Conservation (phyloP, 2,113 vertebrate genomes). For the Motacilla alba region DNA sequence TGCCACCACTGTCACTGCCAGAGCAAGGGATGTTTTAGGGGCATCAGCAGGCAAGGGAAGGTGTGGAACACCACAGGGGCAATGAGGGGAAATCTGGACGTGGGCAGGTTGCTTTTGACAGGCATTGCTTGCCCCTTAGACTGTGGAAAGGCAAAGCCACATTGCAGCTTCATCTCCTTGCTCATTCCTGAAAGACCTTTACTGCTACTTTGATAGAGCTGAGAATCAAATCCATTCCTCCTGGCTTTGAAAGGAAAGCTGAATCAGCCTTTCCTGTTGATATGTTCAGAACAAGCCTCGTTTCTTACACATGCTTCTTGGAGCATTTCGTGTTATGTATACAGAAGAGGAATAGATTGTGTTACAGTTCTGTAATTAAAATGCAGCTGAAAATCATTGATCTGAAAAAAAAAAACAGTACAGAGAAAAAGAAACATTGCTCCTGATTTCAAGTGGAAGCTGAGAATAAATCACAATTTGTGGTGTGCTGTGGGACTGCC, state of each 20-base stretch:
- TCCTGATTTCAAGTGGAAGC: not conserved
- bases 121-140: not conserved
- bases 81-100: not conserved
- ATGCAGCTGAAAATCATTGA: constrained; percentile 6
- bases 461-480: not conserved
- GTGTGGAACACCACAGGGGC: not conserved
- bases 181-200: not conserved
- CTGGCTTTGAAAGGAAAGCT: not conserved
- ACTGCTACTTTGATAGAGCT: not conserved
- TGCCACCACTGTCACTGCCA: accelerated
- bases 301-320: not conserved
- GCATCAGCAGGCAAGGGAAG: not conserved
- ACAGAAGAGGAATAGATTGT: not conserved
- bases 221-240: not conserved
- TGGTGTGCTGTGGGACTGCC: not conserved
- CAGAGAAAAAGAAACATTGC: not conserved
- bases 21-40: not conserved
- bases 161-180: not conserved
- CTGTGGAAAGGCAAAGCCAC: not conserved
- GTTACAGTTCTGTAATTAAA: constrained; percentile 28
- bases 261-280: not conserved
- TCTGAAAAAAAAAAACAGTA: not conserved
- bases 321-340: not conserved
- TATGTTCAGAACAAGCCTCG: not conserved
- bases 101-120: not conserved